Conservation (phyloP, 2,797 vertebrate genomes). For the Pseudomugil tenellus region DNA sequence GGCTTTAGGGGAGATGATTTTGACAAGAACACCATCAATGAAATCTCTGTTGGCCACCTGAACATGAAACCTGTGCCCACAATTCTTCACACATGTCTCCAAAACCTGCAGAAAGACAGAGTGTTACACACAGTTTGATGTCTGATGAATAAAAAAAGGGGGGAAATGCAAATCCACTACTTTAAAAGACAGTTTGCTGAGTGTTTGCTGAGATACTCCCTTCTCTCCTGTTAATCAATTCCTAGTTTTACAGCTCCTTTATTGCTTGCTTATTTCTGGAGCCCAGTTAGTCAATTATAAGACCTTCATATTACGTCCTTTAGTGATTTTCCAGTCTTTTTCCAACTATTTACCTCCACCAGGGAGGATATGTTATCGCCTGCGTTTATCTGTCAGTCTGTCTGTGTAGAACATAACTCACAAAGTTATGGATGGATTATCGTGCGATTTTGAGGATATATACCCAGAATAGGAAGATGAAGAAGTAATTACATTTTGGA, state of each 20-base stretch:
- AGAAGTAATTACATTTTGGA: too few species aligned
- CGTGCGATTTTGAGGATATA: too few species aligned
- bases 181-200: neutral
- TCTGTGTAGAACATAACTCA: too few species aligned
- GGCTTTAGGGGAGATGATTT: conserved; percentile 94
- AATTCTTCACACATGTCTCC: conserved; percentile 99
- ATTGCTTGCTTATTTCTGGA: neutral
- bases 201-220: neutral
- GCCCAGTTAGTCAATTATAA: neutral
- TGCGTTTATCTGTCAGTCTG: too few species aligned
- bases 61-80: conserved; percentile 95
- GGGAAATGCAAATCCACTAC: neutral
- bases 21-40: conserved; percentile 95
- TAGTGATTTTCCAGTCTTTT: neutral
- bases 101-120: conserved; percentile 84
- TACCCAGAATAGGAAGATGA: too few species aligned
- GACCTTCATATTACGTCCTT: neutral
- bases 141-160: neutral
- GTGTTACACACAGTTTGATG: neutral
- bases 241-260: neutral
- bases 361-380: too few species aligned
- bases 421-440: too few species aligned
- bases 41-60: conserved; percentile 95
- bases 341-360: too few species aligned
- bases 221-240: neutral